phyloP scores from a whole-genome alignment of 2,888 invertebrate genomes.

The Euzetes globulus region DNA sequence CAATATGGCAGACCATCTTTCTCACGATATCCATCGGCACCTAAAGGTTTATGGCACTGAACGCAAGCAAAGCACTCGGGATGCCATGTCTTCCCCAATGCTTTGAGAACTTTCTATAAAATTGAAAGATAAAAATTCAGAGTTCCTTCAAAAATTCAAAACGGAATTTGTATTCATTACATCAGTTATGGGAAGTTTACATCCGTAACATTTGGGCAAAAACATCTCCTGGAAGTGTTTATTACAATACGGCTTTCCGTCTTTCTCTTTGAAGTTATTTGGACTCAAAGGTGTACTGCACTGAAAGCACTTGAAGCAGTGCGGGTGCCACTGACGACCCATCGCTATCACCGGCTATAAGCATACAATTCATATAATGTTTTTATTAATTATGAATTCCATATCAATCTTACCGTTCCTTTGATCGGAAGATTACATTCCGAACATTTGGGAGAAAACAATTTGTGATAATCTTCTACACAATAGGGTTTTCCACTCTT shows the following conservation, averaged over 20 bases:
- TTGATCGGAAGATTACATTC: slow-evolving; percentile 98
- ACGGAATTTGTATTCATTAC: too few species aligned
- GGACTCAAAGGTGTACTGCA: slow-evolving; percentile 20
- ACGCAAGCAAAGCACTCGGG: slow-evolving; percentile 99
- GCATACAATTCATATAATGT: neutral
- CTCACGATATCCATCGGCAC: slow-evolving; percentile 97
- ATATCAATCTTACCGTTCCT: slow-evolving; percentile 47
- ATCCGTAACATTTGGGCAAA: slow-evolving; percentile 33
- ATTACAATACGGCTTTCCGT: slow-evolving; percentile 31
- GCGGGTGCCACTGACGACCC: slow-evolving; percentile 33
- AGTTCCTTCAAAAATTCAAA: neutral
- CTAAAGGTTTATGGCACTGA: slow-evolving; percentile 92
- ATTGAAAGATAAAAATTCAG: slow-evolving; percentile 35
- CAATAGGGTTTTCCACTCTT: slow-evolving; percentile 94
- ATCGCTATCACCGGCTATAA: slow-evolving; percentile 27
- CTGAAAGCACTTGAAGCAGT: slow-evolving; percentile 29
- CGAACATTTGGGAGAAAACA: slow-evolving; percentile 96
- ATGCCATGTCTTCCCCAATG: slow-evolving; percentile 95
- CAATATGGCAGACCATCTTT: slow-evolving; percentile 94
- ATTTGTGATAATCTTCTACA: slow-evolving; percentile 90
- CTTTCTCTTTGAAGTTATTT: slow-evolving; percentile 30
- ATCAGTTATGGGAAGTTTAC: slow-evolving; percentile 34
- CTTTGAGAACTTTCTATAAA: slow-evolving; percentile 91
- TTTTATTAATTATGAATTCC: slow-evolving; percentile 19
- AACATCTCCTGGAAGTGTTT: slow-evolving; percentile 28